Evolutionary conservation across 2,888 invertebrate genomes (phyloP).

Genomic region (Rosalia funebris): DNA sequence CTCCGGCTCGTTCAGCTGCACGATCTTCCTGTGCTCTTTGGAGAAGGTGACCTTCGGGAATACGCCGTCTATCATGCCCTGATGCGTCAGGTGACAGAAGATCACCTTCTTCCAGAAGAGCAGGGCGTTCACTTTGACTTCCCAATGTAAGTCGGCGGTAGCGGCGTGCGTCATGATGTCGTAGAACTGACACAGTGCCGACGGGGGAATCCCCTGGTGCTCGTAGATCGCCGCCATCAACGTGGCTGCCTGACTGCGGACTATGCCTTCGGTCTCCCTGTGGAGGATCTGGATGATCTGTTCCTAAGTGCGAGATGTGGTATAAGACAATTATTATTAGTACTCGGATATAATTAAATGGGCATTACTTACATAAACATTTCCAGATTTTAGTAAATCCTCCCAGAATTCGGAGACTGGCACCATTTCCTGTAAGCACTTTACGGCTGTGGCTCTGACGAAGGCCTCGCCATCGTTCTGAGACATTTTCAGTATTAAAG

Average conservation of each 20-base stretch:
- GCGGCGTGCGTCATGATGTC: conserved; percentile 75
- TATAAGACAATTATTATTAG: conserved; percentile 23
- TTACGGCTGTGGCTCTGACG: conserved; percentile 79
- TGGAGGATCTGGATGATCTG: conserved; percentile 69
- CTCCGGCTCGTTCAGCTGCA: conserved; percentile 75
- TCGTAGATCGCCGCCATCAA: conserved; percentile 75
- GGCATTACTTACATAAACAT: conserved; percentile 24
- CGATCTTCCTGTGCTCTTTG: conserved; percentile 80
- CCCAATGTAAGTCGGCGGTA: conserved; percentile 82
- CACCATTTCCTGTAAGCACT: conserved; percentile 75
- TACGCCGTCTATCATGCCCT: conserved; percentile 85
- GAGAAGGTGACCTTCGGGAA: conserved; percentile 85
- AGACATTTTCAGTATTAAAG: conserved; percentile 73
- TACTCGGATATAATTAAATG: conserved; percentile 10
- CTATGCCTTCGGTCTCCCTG: conserved; percentile 80
- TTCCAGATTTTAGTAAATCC: conserved; percentile 65
- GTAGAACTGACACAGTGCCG: conserved; percentile 67
- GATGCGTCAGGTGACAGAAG: conserved; percentile 72
- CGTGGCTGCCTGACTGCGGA: conserved; percentile 77
- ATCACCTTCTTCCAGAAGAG: conserved; percentile 79
- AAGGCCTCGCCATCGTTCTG: conserved; percentile 78
- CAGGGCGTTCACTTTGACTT: conserved; percentile 78
- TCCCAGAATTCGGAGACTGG: conserved; percentile 76
- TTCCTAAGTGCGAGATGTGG: too few species aligned
- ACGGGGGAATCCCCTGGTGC: conserved; percentile 69